Evolutionary conservation across 2,113 vertebrate genomes (phyloP), one percentile per base, ranked within the genome.

Genomic region (Pomatostomus ruficeps): DNA sequence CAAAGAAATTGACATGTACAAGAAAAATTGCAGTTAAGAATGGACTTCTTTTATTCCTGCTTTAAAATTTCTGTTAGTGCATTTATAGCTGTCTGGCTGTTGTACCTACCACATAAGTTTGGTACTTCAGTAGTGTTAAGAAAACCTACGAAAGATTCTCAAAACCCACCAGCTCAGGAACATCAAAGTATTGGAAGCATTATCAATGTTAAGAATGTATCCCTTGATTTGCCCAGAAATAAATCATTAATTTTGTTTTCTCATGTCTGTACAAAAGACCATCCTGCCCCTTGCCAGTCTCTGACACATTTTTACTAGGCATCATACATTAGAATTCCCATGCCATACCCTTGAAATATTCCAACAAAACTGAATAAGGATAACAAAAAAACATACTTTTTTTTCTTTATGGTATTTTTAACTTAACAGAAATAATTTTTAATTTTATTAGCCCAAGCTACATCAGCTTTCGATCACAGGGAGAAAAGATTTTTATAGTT

Each of bases 291-390:
- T 85, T 75, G 18, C 11, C 21, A 57, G 14, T 38, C 70, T 84
- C 35, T 57, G 40, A 21, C 9, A 48, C 17, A 24, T 48, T 74
- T 88, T 92, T 51, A 38, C 29, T 40, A 85, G 4, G 10, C 8
- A 29, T 54, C 20, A 22, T 36, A n/a, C 0, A 0, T 78, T 70
- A 28, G 26, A 57, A 57, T 23, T 25, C n/a, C 25, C 1, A 4
- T 20, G 12, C 11, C 42, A 58, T 22, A 49, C 3, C 25, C 20
- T 35, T 72, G 35, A 83, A 93, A 66, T 49, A 75, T 19, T 71
- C 7, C 28, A 75, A 55, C 7, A 52, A 81, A 74, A 57, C 8
- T 35, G 20, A 68, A 65, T 42, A 40, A 63, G 7, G 21, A 59
- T 35, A 57, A 9, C 7, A 9, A 46, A 68, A 43, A 72, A 80